Evolutionary conservation across 2,797 vertebrate genomes (phyloP).

Genomic region (Gastrophryne carolinensis): DNA sequence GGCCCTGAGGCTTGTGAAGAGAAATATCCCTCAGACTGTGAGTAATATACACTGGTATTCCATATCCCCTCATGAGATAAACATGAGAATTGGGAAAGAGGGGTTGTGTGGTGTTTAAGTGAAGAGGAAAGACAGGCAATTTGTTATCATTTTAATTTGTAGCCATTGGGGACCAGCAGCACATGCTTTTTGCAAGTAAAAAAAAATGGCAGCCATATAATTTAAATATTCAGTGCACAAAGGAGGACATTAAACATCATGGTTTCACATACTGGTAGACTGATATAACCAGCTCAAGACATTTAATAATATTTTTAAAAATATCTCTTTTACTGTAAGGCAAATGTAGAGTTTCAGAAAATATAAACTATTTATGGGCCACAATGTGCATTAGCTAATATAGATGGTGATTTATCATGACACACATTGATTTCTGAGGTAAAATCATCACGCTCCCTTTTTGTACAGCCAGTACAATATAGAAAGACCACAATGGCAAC

Average conservation of each 20-base stretch:
- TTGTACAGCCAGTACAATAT: not conserved
- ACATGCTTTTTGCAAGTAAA: constrained; percentile 12
- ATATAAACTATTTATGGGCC: not conserved
- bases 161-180: not conserved
- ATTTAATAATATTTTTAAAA: not conserved
- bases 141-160: not conserved
- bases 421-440: not conserved
- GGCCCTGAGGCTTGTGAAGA: too few species aligned
- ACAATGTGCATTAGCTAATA: not conserved
- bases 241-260: not conserved
- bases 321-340: not conserved
- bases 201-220: not conserved
- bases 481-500: not conserved
- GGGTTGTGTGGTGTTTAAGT: too few species aligned
- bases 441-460: not conserved
- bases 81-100: too few species aligned
- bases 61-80: too few species aligned
- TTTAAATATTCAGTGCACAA: constrained; percentile 7
- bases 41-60: too few species aligned
- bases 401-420: not conserved
- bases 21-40: too few species aligned
- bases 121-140: not conserved
- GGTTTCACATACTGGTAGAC: not conserved
- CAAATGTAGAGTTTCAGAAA: not conserved
- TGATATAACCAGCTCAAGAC: constrained; percentile 28